Evolutionary conservation across 2,797 vertebrate species (phyloP).

Genomic region (Lithobates sylvaticus): DNA sequence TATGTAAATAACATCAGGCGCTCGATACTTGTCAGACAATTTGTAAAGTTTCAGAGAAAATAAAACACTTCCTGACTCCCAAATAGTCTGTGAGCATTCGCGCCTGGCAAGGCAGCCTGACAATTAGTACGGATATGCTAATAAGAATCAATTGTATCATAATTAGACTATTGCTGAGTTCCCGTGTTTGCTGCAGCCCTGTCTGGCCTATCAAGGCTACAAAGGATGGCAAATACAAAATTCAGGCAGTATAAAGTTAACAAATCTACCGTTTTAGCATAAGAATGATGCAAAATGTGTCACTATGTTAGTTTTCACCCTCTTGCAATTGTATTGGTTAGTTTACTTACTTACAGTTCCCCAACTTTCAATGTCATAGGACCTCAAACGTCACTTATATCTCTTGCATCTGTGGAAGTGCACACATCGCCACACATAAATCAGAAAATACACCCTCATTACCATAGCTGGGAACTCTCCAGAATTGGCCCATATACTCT

Average conservation of each 20-base stretch:
- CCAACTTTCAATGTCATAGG: too few species aligned
- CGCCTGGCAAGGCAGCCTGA: constrained; percentile 4
- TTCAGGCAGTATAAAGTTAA: not conserved
- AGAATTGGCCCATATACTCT: too few species aligned
- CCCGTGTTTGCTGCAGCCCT: not conserved
- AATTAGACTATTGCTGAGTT: constrained; percentile 55
- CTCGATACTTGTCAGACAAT: constrained; percentile 44
- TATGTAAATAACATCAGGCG: not conserved
- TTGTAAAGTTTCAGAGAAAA: constrained; percentile 17
- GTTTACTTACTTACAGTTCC: too few species aligned
- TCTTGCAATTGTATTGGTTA: too few species aligned
- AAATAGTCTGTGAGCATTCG: not conserved
- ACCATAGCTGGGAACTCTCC: too few species aligned
- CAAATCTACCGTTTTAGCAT: not conserved
- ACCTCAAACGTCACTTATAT: too few species aligned
- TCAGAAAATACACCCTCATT: too few species aligned
- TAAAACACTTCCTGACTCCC: constrained; percentile 7
- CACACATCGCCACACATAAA: too few species aligned
- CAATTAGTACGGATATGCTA: constrained; percentile 37
- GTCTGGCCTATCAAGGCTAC: constrained; percentile 16
- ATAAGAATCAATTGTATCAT: constrained; percentile 51
- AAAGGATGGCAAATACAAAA: not conserved
- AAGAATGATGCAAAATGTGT: not conserved
- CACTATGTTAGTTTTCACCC: too few species aligned
- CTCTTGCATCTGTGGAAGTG: too few species aligned